Evolutionary conservation across 2,797 vertebrate species (phyloP).

Genomic region (Saxicola maurus): DNA sequence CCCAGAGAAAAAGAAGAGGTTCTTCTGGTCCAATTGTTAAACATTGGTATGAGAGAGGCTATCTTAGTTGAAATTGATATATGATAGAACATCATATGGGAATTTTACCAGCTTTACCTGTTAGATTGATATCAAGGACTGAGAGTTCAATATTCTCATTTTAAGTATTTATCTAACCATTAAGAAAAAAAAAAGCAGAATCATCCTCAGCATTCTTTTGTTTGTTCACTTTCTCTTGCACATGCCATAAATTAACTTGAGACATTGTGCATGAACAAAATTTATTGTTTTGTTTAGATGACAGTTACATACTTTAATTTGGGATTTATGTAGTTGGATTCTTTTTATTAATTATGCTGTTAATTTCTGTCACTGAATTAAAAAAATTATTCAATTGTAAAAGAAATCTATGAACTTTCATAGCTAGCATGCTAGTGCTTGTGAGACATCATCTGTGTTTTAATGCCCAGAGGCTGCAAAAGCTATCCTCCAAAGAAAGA

Average conservation of each 20-base stretch:
- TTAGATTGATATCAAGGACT: background rate
- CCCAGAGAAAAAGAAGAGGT: background rate
- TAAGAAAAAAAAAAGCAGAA: accelerated
- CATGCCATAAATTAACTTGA: background rate
- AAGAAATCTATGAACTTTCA: background rate
- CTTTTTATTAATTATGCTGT: background rate
- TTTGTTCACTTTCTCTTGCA: background rate
- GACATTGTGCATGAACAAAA: background rate
- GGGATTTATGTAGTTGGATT: background rate
- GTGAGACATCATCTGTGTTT: background rate
- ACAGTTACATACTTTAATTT: background rate
- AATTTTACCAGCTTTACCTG: background rate
- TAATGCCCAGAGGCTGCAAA: background rate
- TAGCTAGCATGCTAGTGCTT: background rate
- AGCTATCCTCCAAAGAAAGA: background rate
- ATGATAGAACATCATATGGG: background rate
- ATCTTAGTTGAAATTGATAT: background rate
- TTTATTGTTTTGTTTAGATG: background rate
- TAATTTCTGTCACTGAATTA: background rate
- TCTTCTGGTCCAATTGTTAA: background rate
- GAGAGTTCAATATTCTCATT: background rate
- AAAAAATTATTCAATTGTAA: constrained; percentile 7
- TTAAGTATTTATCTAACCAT: background rate
- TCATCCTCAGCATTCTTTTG: background rate
- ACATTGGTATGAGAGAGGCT: background rate